Evolutionary conservation across 2,113 vertebrate genomes (phyloP).

Genomic region (Ceyx margarethae): DNA sequence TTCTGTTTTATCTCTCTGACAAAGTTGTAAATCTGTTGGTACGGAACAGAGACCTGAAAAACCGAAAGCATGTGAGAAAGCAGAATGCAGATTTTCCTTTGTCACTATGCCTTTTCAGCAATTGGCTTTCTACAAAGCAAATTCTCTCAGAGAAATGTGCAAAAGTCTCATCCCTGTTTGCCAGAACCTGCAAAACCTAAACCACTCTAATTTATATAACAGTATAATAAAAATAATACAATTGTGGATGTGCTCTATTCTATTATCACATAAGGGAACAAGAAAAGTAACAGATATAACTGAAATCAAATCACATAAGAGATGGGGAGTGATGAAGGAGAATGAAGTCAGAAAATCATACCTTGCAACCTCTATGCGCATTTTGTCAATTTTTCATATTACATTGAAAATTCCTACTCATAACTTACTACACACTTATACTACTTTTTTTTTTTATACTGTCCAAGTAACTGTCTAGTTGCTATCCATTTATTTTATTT

Average conservation of each 20-base stretch:
- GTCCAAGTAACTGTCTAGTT: neutral
- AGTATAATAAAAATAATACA: neutral
- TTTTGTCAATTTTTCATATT: neutral
- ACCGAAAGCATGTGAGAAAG: neutral
- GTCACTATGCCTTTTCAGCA: neutral
- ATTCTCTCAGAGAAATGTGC: neutral
- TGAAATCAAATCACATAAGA: neutral
- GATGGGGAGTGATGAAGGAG: neutral
- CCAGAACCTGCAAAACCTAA: neutral
- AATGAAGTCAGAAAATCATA: neutral
- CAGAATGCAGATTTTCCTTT: neutral
- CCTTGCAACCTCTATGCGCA: neutral
- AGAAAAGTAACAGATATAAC: neutral
- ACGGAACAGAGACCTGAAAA: neutral
- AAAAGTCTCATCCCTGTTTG: neutral
- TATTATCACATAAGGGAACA: neutral
- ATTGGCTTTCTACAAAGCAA: neutral
- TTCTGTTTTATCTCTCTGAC: neutral
- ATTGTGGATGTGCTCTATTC: neutral
- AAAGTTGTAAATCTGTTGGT: neutral
- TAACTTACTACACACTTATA: neutral
- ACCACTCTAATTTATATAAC: neutral
- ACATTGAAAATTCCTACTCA: neutral
- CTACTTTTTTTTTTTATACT: neutral
- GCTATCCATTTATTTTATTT: neutral